Base-by-base conservation (phyloP, 1,140 invertebrate species). In the Hyposmocoma kahamanoa region DNA sequence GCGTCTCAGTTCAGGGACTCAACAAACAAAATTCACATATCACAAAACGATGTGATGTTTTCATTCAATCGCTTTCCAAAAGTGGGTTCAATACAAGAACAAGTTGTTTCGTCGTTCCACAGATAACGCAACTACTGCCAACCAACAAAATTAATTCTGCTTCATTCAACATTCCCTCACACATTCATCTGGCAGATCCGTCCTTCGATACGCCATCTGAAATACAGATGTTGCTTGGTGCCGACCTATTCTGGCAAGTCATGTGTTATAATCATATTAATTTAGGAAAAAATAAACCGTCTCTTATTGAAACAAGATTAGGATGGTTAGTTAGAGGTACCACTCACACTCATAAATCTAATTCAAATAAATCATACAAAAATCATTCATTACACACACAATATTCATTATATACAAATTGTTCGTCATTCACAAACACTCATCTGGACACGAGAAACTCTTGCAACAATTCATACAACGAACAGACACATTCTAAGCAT, bases 171-270 rank as follows among this genome's bases (percentile, higher is more conserved):
- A 50, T 50, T 17, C 48, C 48, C 3, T 3, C 26, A 17, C 41
- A 50, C 42, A 50, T 50, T 15, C 41, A 43, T n/a, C 42, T 50
- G 6, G 48, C 48, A n/a, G 48, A 50, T 38, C 48, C 48, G 1
- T 3, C 6, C 1, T 50, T 43, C 22, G 2, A 34, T 13, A 26
- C 21, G 10, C 48, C 48, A n/a, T 21, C 48, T 20, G 28, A 43
- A 22, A 21, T 46, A 10, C 24, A 46, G 24, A 52, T 52, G 44
- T 43, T 47, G 34, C 17, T 47, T 0, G 28, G 22, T 18, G 36
- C 36, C 2, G 36, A 39, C 17, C 3, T 39, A 5, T 39, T 39
- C n/a, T 39, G 36, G 36, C 15, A 39, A 9, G 36, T 39, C 8
- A 15, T 39, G 6, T 17, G 6, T 2, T 5, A 39, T n/a, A 39